phyloP scores from a whole-genome alignment of 2,797 vertebrate species.

The Hippopotamyrus pictus region DNA sequence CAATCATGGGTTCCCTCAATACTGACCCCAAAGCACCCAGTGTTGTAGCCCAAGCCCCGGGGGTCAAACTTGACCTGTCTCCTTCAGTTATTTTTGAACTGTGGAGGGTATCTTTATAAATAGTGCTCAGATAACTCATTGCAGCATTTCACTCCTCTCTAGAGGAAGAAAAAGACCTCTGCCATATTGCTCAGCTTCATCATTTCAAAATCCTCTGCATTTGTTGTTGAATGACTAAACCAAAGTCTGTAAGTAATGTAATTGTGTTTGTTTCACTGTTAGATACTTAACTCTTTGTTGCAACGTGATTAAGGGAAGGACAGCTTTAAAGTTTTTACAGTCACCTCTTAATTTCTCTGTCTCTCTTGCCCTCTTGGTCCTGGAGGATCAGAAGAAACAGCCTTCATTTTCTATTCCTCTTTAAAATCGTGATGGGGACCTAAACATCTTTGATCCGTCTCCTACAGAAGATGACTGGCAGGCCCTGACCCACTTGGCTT shows the following conservation, averaged over 20 bases:
- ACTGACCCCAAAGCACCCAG: background rate
- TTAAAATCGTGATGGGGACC: constrained; percentile 37
- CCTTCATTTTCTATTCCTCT: constrained; percentile 49
- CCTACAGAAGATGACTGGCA: constrained; percentile 34
- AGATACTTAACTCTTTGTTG: background rate
- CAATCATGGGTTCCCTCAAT: background rate
- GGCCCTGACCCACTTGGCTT: constrained; percentile 44
- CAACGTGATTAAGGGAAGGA: constrained; percentile 19
- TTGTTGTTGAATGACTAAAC: background rate
- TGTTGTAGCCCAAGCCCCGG: background rate
- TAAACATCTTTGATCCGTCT: constrained; percentile 43
- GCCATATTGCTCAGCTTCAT: background rate
- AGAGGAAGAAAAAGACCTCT: background rate
- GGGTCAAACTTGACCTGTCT: background rate
- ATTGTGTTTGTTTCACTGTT: background rate
- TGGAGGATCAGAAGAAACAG: constrained; percentile 43
- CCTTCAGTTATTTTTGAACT: background rate
- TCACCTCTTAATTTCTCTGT: constrained; percentile 31
- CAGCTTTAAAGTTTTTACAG: constrained; percentile 38
- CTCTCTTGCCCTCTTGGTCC: constrained; percentile 16
- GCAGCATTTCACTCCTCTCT: background rate
- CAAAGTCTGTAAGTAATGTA: background rate
- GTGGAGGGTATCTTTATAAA: background rate
- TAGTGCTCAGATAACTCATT: background rate
- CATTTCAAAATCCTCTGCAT: background rate